Base-by-base conservation (phyloP, 2,797 vertebrate species). In the Chelmon rostratus region DNA sequence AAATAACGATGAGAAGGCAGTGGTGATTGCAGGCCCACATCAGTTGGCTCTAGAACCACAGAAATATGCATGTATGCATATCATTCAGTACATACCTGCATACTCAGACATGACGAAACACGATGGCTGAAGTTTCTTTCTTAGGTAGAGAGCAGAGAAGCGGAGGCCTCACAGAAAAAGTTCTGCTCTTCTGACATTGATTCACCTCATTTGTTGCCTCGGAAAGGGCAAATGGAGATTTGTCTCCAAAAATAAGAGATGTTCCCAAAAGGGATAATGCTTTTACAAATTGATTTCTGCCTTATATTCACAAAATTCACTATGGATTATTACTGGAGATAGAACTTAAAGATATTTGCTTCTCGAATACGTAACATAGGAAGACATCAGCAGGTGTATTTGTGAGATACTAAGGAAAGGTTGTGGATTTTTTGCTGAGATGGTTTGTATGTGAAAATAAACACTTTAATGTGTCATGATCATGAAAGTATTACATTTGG, bases 241-340 rank as follows among this genome's bases (percentile, higher is more conserved):
- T 74, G 54, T 56, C 28, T 56, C 21, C 67, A 25, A 80, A 85
- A 89, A 82, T 83, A 71, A 74, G 52, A 78, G 67, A 50, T 18
- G 40, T 25, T 62, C 71, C 76, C 66, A 64, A 81, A 67, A 73
- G 44, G 59, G 40, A 78, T n/a, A 82, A 49, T 1, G 11, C 53
- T 72, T 68, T 74, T 73, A 61, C 35, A 76, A 78, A 85, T 78
- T 73, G 31, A 71, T 79, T 83, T 73, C 33, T 64, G 52, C 15
- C 19, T 73, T 57, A 54, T 10, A 8, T 65, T 49, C 86, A 84
- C 57, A 66, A 8, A 74, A 82, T 68, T 66, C 38, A 35, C 46
- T 6, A 6, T 71, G 76, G 79, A 79, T 80, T 84, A 63, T 82
- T 6, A 10, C 28, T 8, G 15, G 38, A 25, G 62, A 75, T 73